Evolutionary conservation across 2,797 vertebrate genomes (phyloP), one percentile per base, ranked within the genome.

Genomic region (Chaetodon trifasciatus): DNA sequence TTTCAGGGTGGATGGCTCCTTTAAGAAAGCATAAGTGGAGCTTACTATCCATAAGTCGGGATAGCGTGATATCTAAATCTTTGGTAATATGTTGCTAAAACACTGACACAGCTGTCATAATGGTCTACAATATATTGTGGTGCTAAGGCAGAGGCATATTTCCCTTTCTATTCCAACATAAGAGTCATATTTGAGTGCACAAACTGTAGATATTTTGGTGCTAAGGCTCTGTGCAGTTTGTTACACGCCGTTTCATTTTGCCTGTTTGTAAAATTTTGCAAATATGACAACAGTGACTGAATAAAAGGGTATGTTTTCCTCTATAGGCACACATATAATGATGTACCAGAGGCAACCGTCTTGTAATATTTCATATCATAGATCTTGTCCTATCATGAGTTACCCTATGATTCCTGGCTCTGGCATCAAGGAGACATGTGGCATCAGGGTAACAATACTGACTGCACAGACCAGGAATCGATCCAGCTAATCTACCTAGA

Each of bases 401-500:
- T 11, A 0, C 32, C 39, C 52, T 65, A 24, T 77, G 40, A 77
- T 39, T 56, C 32, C 35, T 65, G 3, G 24, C 21, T 56, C 56
- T 61, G 65, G 15, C 57, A 5, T 52, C 19, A 24, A 52, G 11
- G 2, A 57, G 40, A 56, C 37, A 24, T 23, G 5, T 52, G 23
- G 5, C 32, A 61, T 37, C 50, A 55, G 12, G 61, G n/a, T 2
- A 28, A 67, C 60, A 65, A 21, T 16, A 58, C 16, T 74, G 42
- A 81, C 24, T 35, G 8, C 7, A n/a, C 28, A 52, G 49, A 77
- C 11, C 35, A 70, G 50, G 13, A 58, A 63, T 5, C 35, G 60
- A 82, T 80, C 16, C 39, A 40, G 4, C 21, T 58, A 9, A 50
- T 64, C 44, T 19, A 72, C 76, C 37, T 58, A 44, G n/a, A 53